Conservation (phyloP, 2,113 vertebrate genomes). For the Nymphicus hollandicus region DNA sequence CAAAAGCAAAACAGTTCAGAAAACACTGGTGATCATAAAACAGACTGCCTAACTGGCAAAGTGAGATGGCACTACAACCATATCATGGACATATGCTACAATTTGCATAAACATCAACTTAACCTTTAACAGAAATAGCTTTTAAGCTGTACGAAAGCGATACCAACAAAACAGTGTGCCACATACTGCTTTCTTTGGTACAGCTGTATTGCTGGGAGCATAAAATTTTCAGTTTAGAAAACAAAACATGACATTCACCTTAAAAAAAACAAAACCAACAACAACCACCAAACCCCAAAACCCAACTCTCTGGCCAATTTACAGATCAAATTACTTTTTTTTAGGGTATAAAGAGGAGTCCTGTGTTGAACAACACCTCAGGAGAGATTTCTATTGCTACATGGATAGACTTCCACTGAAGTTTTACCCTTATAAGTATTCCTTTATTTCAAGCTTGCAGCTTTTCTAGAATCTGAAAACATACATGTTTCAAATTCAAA, state of each 20-base stretch:
- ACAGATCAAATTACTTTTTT: neutral
- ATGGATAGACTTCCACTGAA: neutral
- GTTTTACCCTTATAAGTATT: neutral
- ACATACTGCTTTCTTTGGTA: neutral
- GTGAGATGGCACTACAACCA: neutral
- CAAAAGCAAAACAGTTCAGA: neutral
- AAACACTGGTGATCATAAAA: neutral
- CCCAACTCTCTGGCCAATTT: neutral
- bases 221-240: neutral
- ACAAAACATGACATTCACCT: neutral
- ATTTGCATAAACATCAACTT: neutral
- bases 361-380: neutral
- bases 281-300: neutral
- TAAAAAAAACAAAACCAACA: neutral
- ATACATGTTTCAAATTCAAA: neutral
- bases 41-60: neutral
- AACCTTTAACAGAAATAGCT: neutral
- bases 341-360: neutral
- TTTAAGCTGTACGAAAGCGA: neutral
- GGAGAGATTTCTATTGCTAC: neutral
- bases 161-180: neutral
- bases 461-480: neutral
- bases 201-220: neutral
- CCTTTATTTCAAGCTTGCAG: neutral
- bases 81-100: neutral